These are phyloP conservation scores for Lasioglossum figueresi DNA, from an alignment of 2,888 invertebrate species.

Conservation along the genomic window DNA sequence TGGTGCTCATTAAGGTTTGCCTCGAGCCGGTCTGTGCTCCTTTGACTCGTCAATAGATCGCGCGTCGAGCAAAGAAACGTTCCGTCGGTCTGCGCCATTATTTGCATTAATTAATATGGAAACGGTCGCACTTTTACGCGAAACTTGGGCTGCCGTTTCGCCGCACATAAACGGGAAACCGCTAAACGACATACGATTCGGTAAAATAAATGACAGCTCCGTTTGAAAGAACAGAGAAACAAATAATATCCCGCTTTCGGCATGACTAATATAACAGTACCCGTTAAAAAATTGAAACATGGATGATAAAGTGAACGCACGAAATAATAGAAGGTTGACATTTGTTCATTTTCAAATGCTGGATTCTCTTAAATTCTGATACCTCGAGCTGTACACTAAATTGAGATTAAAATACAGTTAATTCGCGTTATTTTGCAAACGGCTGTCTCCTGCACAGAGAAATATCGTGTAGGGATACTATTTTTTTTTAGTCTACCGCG, in stretches of 20 bases:
- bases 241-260: conserved; percentile 22
- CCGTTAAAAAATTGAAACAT: conserved; percentile 3
- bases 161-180: no score
- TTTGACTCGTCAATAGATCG: conserved; percentile 19
- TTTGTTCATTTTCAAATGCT: background rate
- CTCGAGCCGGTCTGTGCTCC: background rate
- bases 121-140: background rate
- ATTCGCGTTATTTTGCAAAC: no score
- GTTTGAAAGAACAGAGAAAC: conserved; percentile 23
- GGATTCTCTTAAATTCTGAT: background rate
- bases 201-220: conserved; percentile 53
- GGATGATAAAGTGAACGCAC: background rate
- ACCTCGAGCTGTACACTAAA: background rate
- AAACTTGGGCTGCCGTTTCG: background rate
- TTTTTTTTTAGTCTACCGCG: no score
- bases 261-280: conserved; percentile 13
- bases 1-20: conserved; percentile 35
- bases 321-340: background rate
- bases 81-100: background rate
- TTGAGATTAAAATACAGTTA: background rate
- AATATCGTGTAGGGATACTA: no score
- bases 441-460: no score
- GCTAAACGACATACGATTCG: conserved; percentile 8
- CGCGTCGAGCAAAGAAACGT: background rate
- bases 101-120: conserved; percentile 40